Percentiles rank a stretch among this genome's conserved stretches.
Evolutionary conservation across 2,113 vertebrate species (phyloP).

Genomic region (Brachionichthys hirsutus): DNA sequence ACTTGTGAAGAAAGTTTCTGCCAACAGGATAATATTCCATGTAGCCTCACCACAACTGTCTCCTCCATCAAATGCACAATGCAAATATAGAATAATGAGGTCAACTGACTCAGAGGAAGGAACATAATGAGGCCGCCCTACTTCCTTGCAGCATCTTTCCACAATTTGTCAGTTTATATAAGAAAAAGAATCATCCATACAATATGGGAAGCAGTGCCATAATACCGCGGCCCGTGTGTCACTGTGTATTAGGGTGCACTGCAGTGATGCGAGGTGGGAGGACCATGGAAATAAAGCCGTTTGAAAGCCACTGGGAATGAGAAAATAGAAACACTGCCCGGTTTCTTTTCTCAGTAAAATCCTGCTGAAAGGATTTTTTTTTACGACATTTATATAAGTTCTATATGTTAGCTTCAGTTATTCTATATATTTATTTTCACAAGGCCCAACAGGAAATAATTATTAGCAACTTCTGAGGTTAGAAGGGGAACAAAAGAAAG

Average conservation of each 20-base stretch:
- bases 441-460: not conserved
- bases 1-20: conserved; percentile 5
- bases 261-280: conserved; percentile 57
- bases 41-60: conserved; percentile 26
- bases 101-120: conserved; percentile 42
- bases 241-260: conserved; percentile 52
- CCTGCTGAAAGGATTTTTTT: conserved; percentile 18
- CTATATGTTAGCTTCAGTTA: conserved; percentile 11
- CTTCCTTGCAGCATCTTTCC: conserved; percentile 45
- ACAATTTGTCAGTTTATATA: conserved; percentile 38
- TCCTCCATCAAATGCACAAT: conserved; percentile 50
- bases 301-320: conserved; percentile 55
- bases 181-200: conserved; percentile 23
- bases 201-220: conserved; percentile 17
- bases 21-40: not conserved
- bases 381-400: conserved; percentile 14
- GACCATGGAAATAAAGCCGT: conserved; percentile 54
- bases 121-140: conserved; percentile 62
- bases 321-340: conserved; percentile 46
- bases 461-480: not conserved
- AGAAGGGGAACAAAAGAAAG: not conserved
- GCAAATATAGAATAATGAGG: conserved; percentile 65
- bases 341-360: conserved; percentile 27
- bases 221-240: conserved; percentile 41
- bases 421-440: conserved; percentile 5